Evolutionary conservation across 2,888 invertebrate genomes (phyloP).

Genomic region (Pyrrhosoma nymphula): DNA sequence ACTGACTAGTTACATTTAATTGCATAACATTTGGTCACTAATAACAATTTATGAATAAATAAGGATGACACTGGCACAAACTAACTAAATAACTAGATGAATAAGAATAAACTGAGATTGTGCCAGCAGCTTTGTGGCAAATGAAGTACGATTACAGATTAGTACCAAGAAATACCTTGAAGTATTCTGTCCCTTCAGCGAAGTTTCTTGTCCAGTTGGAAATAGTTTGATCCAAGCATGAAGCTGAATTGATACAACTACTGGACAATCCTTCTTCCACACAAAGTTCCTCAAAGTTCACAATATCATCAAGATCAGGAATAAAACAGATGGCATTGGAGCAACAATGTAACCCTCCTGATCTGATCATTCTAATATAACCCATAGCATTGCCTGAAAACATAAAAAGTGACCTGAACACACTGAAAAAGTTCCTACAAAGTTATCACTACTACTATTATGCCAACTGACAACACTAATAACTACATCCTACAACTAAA

Average conservation of each 20-base stretch:
- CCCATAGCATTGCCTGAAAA: constrained; percentile 92
- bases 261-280: constrained; percentile 82
- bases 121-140: neutral
- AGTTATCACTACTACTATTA: no score
- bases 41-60: no score
- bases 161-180: constrained; percentile 80
- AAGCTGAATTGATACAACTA: constrained; percentile 84
- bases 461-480: no score
- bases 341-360: constrained; percentile 95
- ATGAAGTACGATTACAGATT: neutral
- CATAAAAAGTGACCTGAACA: neutral
- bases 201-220: constrained; percentile 90
- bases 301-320: constrained; percentile 86
- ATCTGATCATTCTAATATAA: constrained; percentile 95
- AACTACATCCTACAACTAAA: no score
- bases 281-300: constrained; percentile 83
- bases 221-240: constrained; percentile 88
- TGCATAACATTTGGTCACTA: no score
- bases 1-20: no score
- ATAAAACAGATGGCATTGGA: constrained; percentile 94
- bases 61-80: neutral
- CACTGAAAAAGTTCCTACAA: no score
- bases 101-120: neutral
- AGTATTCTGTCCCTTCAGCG: constrained; percentile 93
- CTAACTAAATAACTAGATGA: neutral